Conservation (phyloP, 2,113 vertebrate genomes). For the Mirounga angustirostris region DNA sequence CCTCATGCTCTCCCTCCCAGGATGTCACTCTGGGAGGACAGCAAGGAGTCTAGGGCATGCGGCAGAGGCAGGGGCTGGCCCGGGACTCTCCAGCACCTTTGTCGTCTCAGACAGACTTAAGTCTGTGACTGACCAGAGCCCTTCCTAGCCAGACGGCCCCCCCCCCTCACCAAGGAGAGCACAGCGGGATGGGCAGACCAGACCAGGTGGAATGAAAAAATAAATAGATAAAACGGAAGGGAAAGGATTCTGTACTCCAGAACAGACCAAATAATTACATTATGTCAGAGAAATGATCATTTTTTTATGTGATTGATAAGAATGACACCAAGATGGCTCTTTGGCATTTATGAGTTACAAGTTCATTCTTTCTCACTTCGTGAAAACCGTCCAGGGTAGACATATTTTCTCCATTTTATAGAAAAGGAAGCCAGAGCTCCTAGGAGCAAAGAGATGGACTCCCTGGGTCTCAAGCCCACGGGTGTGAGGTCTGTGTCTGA, state of each 20-base stretch:
- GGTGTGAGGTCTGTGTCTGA: neutral
- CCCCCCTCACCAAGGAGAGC: fast-evolving
- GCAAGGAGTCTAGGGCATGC: fast-evolving
- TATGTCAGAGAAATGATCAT: fast-evolving
- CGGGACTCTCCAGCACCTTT: fast-evolving
- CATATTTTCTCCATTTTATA: neutral
- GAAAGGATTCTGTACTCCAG: fast-evolving
- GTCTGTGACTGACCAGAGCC: neutral
- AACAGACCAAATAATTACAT: fast-evolving
- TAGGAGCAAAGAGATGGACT: neutral
- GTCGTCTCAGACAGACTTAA: too few relatives aligned
- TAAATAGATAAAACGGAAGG: fast-evolving
- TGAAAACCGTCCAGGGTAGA: neutral
- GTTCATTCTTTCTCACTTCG: neutral
- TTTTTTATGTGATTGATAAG: neutral
- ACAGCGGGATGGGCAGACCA: neutral
- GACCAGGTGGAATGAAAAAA: fast-evolving
- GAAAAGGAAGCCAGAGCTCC: neutral
- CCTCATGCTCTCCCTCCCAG: too few relatives aligned
- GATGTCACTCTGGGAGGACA: too few relatives aligned
- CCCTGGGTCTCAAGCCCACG: fast-evolving
- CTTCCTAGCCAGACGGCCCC: neutral
- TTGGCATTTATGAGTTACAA: fast-evolving
- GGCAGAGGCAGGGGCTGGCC: too few relatives aligned
- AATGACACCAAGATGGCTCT: neutral